These are phyloP conservation scores for Butorides virescens DNA, from an alignment of 2,113 vertebrate genomes.

Conservation along the genomic window DNA sequence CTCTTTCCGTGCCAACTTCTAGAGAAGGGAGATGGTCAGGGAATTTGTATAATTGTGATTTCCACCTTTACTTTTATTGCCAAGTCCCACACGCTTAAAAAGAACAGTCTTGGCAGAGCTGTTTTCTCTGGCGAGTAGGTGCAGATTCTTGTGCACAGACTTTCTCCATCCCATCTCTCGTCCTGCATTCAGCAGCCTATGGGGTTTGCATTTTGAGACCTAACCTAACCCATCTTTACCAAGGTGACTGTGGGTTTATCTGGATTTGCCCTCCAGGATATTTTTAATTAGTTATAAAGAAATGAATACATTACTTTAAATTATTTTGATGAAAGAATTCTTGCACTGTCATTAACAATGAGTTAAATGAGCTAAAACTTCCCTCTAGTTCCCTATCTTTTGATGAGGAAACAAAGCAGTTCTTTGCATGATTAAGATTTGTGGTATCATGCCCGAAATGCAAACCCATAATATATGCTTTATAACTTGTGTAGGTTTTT, in stretches of 20 bases:
- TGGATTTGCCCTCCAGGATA: neutral
- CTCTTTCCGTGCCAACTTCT: neutral
- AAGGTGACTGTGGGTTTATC: constrained; percentile 39
- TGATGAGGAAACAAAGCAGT: constrained; percentile 56
- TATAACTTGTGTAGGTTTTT: constrained; percentile 15
- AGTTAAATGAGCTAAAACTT: constrained; percentile 49
- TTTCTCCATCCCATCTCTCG: neutral
- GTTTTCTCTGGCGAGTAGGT: neutral
- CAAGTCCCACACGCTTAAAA: neutral
- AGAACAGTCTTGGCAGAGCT: neutral
- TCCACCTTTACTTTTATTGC: rapidly evolving
- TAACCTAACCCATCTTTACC: neutral
- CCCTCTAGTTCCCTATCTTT: constrained; percentile 46
- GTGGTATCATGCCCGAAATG: constrained; percentile 47
- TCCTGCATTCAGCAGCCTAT: neutral
- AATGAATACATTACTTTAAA: constrained; percentile 49
- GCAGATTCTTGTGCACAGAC: neutral
- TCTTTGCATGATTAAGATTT: constrained; percentile 66
- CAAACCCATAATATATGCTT: neutral
- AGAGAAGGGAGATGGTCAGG: neutral
- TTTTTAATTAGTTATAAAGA: constrained; percentile 46
- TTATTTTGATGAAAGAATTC: constrained; percentile 40
- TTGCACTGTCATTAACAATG: constrained; percentile 32
- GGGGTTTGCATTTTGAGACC: neutral
- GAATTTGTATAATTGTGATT: neutral